Conservation (phyloP, 2,113 vertebrate species). For the Tylochromis polylepis region DNA sequence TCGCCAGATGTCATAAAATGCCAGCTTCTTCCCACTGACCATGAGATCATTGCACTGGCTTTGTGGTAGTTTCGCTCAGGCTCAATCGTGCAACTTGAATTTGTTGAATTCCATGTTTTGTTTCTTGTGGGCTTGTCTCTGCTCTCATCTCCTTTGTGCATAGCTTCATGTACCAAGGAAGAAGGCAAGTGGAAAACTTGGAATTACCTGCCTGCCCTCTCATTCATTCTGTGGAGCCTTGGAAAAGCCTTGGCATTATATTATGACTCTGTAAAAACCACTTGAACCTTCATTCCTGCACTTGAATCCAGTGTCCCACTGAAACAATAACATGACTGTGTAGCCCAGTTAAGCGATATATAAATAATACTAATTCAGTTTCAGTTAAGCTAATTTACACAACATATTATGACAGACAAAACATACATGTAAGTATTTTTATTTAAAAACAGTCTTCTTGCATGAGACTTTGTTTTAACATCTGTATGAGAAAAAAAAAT, state of each 20-base stretch:
- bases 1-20: background rate
- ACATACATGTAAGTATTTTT: background rate
- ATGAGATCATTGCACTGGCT: background rate
- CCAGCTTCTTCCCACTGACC: background rate
- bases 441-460: background rate
- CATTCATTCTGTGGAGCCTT: background rate
- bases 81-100: too few species aligned
- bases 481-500: background rate
- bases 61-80: too few species aligned
- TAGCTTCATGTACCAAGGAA: background rate
- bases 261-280: background rate
- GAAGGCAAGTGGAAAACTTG: background rate
- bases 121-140: background rate
- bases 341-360: background rate
- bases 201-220: background rate
- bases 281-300: background rate
- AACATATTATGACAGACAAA: background rate
- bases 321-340: background rate
- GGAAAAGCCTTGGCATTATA: background rate
- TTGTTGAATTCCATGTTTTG: background rate
- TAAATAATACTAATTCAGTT: background rate
- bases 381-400: background rate
- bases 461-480: background rate
- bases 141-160: background rate
- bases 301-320: background rate